Percentiles rank a stretch among this genome's conserved stretches.
These are phyloP conservation scores for Nettapus auritus DNA, from an alignment of 2,113 vertebrate genomes.

Conservation along the genomic window DNA sequence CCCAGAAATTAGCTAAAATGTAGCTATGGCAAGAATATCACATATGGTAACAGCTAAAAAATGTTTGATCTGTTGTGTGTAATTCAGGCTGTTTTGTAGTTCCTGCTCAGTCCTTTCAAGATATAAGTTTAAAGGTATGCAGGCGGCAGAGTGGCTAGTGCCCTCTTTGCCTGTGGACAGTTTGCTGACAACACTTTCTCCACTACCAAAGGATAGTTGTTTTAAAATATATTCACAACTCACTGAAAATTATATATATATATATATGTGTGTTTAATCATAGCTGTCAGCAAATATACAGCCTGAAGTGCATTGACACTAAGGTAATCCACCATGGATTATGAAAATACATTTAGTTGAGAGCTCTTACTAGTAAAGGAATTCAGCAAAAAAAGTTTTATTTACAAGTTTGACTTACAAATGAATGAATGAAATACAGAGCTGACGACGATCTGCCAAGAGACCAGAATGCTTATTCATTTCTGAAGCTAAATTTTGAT, in stretches of 20 bases:
- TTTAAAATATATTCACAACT: background rate
- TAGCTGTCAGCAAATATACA: background rate
- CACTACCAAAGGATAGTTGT: background rate
- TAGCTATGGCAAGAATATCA: background rate
- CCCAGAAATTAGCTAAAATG: slow-evolving; percentile 5
- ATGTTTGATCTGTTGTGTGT: background rate
- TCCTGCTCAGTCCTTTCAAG: background rate
- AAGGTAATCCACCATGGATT: background rate
- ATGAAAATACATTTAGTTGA: background rate
- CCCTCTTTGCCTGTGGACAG: background rate
- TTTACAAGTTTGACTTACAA: background rate
- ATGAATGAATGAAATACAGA: background rate
- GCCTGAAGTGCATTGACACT: background rate
- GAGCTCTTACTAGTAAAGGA: background rate
- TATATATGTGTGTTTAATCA: background rate
- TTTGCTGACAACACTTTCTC: background rate
- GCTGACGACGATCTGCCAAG: background rate
- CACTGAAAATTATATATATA: background rate
- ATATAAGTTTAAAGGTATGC: background rate
- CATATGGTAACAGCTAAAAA: background rate
- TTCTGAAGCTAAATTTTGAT: background rate
- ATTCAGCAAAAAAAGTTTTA: background rate
- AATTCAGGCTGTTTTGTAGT: background rate
- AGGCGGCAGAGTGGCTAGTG: background rate
- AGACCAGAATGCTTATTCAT: background rate